Evolutionary conservation across 2,113 vertebrate species (phyloP), one percentile per base, ranked within the genome.

Genomic region (Bos javanicus): DNA sequence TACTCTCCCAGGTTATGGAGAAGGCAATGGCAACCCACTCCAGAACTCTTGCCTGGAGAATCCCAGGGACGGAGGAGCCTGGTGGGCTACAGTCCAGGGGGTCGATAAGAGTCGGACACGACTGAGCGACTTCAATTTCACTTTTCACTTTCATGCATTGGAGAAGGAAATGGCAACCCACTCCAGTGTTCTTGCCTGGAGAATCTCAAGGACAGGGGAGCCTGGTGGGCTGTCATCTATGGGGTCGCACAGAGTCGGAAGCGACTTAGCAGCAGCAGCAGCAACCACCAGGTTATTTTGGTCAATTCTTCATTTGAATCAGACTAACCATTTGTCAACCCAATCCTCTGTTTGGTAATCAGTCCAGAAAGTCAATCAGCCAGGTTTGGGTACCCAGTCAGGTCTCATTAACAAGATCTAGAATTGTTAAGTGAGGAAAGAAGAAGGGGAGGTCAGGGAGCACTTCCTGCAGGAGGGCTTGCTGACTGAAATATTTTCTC

Each of bases 61-160:
- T 71, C 64, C 33, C 17, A 71, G 5, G 33, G 64, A 71, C 1
- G 2, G 64, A 36, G 64, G n/a, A 36, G n/a, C 64, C 64, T 67
- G 33, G 64, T 64, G 1, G 33, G 33, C 64, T 67, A 2, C 33
- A 67, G 33, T 67, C 33, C 64, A 36, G 2, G 8, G 33, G 4
- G 33, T 67, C 2, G 0, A 5, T 67, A 36, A 67, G 33, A 67
- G 33, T 67, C 0, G 1, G 8, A 36, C 9, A 1, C 0, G 2
- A 67, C 33, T 36, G 17, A 67, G 64, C 0, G 0, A 67, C 33
- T 67, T 11, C 64, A 36, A 4, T 67, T 67, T n/a, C 33, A 67
- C 62, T 64, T n/a, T 64, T 64, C 60, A 64, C 1, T 9, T 67
- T 19, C 64, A 67, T 10, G 17, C 8, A 19, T 0, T 67, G 64